Conservation (phyloP, 2,797 vertebrate genomes). For the Erethizon dorsatum region DNA sequence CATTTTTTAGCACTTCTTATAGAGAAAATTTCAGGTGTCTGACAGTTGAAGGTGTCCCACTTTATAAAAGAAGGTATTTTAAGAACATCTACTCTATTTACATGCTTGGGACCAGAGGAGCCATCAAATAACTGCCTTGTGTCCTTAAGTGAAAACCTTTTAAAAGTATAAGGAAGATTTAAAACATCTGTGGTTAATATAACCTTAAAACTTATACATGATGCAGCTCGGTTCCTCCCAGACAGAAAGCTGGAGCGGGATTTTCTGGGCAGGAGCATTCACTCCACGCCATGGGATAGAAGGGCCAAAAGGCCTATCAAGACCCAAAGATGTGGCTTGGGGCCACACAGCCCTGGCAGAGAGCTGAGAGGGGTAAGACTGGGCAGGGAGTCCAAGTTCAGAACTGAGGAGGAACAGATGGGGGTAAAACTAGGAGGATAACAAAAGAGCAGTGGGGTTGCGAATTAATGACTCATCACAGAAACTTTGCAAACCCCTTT, state of each 20-base stretch:
- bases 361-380: neutral
- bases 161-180: conserved; percentile 49
- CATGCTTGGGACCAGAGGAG: conserved; percentile 37
- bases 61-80: conserved; percentile 76
- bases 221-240: neutral
- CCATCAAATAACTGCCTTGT: conserved; percentile 60
- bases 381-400: neutral
- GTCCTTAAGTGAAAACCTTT: conserved; percentile 70
- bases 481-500: neutral
- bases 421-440: neutral
- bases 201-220: conserved; percentile 52
- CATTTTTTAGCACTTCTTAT: conserved; percentile 49
- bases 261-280: conserved; percentile 1
- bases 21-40: conserved; percentile 57
- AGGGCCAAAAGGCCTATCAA: neutral
- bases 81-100: conserved; percentile 74
- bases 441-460: neutral
- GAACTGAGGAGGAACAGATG: conserved; percentile 36
- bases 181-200: conserved; percentile 39
- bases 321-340: neutral
- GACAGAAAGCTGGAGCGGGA: conserved; percentile 6
- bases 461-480: neutral
- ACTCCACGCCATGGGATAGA: neutral
- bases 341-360: neutral
- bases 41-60: conserved; percentile 61